Evolutionary conservation across 2,113 vertebrate genomes (phyloP).

Genomic region (Lagopus leucura): DNA sequence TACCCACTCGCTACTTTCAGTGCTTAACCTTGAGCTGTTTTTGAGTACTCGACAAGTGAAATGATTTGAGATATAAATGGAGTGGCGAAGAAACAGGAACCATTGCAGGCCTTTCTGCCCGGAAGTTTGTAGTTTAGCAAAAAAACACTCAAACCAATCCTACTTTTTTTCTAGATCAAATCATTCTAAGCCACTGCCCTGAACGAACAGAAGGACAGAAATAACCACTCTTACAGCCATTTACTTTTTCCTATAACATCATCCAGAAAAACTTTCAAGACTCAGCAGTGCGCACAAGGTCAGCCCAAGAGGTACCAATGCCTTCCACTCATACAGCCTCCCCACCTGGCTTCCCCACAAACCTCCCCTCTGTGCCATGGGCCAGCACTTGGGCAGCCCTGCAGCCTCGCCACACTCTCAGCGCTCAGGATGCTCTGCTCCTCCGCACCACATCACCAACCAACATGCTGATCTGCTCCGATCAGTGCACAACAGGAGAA

Average conservation of each 20-base stretch:
- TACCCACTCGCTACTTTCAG: constrained; percentile 41
- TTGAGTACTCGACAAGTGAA: neutral
- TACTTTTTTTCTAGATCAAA: neutral
- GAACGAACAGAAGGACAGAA: neutral
- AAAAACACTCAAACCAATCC: neutral
- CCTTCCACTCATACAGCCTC: neutral
- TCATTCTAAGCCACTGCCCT: neutral
- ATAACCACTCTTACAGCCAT: neutral
- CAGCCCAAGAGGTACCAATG: neutral
- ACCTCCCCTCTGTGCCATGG: neutral
- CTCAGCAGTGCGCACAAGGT: neutral
- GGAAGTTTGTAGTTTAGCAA: neutral
- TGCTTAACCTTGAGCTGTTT: constrained; percentile 40
- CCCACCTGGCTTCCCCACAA: neutral
- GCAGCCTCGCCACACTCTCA: neutral
- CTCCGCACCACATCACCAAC: neutral
- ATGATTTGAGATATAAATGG: neutral
- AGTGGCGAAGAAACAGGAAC: neutral
- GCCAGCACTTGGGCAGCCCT: accelerated
- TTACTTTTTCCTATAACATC: neutral
- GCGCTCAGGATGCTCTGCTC: neutral
- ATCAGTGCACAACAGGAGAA: neutral
- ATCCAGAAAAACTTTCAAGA: neutral
- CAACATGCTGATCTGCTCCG: neutral
- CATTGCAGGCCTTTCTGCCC: neutral